Conservation (phyloP, 2,797 vertebrate genomes). For the Pseudochirops corinnae region DNA sequence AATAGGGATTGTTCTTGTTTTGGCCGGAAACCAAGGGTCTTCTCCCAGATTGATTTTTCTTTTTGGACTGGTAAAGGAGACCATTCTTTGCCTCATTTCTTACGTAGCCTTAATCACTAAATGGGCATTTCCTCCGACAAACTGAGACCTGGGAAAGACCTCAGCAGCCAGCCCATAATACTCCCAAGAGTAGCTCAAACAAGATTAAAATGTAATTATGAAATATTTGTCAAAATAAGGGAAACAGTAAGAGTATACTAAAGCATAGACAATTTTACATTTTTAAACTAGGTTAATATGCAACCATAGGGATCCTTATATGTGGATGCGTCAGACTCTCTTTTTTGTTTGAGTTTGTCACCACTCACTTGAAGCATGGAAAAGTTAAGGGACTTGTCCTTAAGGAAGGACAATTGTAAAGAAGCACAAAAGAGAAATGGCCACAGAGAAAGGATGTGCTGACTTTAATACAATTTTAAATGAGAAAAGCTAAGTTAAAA, state of each 20-base stretch:
- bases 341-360: background rate
- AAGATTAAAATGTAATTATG: background rate
- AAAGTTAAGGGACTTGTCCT: background rate
- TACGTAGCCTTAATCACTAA: too few species aligned
- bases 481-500: background rate
- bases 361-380: background rate
- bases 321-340: background rate
- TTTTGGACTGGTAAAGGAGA: too few species aligned
- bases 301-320: background rate
- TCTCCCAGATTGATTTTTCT: too few species aligned
- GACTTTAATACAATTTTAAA: background rate
- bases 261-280: background rate
- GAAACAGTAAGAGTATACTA: background rate
- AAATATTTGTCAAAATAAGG: background rate
- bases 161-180: background rate
- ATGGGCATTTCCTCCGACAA: too few species aligned
- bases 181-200: background rate
- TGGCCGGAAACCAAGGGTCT: too few species aligned
- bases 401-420: background rate
- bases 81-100: too few species aligned
- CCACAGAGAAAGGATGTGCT: background rate
- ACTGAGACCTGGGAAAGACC: background rate
- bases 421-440: background rate
- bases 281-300: background rate
- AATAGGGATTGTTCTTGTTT: too few species aligned